Base-by-base conservation (phyloP, 2,797 vertebrate species). In the Cephalopachus bancanus region DNA sequence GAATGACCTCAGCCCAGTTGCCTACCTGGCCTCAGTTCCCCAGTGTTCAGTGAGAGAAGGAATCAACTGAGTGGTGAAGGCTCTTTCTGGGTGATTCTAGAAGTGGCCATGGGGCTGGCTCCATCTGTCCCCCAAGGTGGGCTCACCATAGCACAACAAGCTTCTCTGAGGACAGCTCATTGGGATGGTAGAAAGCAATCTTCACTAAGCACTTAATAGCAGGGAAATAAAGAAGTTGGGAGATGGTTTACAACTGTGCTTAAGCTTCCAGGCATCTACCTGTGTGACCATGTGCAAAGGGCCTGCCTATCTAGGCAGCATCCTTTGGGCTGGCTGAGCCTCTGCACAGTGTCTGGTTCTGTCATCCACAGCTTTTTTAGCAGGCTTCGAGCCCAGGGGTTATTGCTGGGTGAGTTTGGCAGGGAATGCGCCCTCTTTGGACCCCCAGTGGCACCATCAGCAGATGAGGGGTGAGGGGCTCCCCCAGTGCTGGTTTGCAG, bases 51-150 rank as follows among this genome's bases (percentile, higher is more conserved):
- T 8, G 81, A 62, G 30, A 79, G 55, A 44, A 44, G 64, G 16
- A n/a, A 1, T n/a, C 49, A 7, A 51, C 9, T 1, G 4, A 0
- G 24, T 14, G 9, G 22, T 0, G n/a, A 92, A 76, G 26, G 60
- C 26, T 22, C 60, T 80, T 87, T 30, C 0, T 0, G 1, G 7
- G 51, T 5, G 28, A 16, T 19, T n/a, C 20, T 19, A 72, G 80
- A n/a, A 37, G 30, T 24, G 16, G 19, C 53, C 0, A 0, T 33
- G 6, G 59, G 11, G 44, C 57, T 75, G 88, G 64, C 51, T 72
- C n/a, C 7, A 1, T 9, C 28, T 11, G 0, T 5, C 20, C 57
- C 3, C 0, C 2, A 19, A 33, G 49, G 75, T 0, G 0, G 74
- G 67, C 83, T 72, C 7, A 3, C 49, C 65, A 3, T 44, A 44